phyloP scores from a whole-genome alignment of 2,113 vertebrate species.

The Phoenicopterus ruber region DNA sequence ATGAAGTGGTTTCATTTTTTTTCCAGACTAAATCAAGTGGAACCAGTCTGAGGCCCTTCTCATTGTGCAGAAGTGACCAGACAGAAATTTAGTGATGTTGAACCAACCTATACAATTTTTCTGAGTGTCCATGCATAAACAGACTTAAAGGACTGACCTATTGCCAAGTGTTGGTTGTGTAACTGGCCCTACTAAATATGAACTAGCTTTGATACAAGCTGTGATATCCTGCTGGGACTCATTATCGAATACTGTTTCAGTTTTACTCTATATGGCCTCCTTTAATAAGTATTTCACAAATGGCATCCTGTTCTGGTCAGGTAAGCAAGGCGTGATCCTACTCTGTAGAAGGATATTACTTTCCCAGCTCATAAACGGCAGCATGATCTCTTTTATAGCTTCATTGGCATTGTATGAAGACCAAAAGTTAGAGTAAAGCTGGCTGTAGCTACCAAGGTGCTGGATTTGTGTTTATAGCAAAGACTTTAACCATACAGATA shows the following conservation, averaged over 20 bases:
- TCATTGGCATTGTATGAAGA: not conserved
- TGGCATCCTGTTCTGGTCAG: not conserved
- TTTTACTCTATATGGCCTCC: not conserved
- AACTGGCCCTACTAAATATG: not conserved
- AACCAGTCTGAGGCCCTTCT: not conserved
- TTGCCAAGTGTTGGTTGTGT: not conserved
- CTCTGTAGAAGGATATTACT: not conserved
- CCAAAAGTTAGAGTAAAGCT: not conserved
- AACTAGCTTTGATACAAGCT: not conserved
- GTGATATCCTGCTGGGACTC: not conserved
- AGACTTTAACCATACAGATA: not conserved
- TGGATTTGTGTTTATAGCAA: not conserved
- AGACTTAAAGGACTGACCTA: not conserved
- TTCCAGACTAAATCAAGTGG: not conserved
- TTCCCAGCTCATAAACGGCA: not conserved
- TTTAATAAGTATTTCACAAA: not conserved
- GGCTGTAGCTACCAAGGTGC: not conserved
- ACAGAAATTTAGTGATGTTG: not conserved
- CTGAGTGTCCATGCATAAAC: not conserved
- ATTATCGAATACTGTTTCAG: not conserved
- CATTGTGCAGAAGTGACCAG: not conserved
- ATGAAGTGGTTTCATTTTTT: not conserved
- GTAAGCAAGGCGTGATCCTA: not conserved
- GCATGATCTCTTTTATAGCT: not conserved
- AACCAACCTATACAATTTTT: not conserved